Conservation (phyloP, 2,888 invertebrate species). For the Scaptomyza tumidula region DNA sequence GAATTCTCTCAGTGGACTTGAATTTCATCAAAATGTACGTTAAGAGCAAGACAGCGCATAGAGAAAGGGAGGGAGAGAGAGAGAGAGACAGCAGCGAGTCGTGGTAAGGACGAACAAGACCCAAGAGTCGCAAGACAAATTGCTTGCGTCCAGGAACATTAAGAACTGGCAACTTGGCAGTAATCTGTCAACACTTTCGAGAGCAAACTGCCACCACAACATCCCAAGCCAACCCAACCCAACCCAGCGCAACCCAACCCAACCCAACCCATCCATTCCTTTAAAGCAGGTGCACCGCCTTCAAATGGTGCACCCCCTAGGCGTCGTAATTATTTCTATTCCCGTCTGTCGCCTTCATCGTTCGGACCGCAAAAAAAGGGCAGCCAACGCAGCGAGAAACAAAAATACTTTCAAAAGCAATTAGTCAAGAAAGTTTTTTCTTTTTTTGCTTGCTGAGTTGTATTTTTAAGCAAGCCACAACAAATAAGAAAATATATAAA, state of each 20-base stretch:
- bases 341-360: slow-evolving; percentile 20
- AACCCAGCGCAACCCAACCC: background rate
- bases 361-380: slow-evolving; percentile 56
- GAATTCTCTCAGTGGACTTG: slow-evolving; percentile 16
- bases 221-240: background rate
- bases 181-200: slow-evolving; percentile 76
- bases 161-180: slow-evolving; percentile 73
- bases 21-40: slow-evolving; percentile 32
- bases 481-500: slow-evolving; percentile 10
- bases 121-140: slow-evolving; percentile 50
- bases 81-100: too few relatives aligned
- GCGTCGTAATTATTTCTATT: slow-evolving; percentile 68
- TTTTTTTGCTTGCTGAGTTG: slow-evolving; percentile 56
- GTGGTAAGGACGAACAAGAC: background rate
- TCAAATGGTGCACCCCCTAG: slow-evolving; percentile 45
- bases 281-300: slow-evolving; percentile 48
- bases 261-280: background rate
- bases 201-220: slow-evolving; percentile 6
- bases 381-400: slow-evolving; percentile 21
- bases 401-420: slow-evolving; percentile 74
- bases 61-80: background rate
- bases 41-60: background rate
- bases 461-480: slow-evolving; percentile 53
- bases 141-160: slow-evolving; percentile 62
- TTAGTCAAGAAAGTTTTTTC: slow-evolving; percentile 70